These are phyloP conservation scores for Dilophus febrilis DNA, from an alignment of 2,888 invertebrate species.

Conservation along the genomic window DNA sequence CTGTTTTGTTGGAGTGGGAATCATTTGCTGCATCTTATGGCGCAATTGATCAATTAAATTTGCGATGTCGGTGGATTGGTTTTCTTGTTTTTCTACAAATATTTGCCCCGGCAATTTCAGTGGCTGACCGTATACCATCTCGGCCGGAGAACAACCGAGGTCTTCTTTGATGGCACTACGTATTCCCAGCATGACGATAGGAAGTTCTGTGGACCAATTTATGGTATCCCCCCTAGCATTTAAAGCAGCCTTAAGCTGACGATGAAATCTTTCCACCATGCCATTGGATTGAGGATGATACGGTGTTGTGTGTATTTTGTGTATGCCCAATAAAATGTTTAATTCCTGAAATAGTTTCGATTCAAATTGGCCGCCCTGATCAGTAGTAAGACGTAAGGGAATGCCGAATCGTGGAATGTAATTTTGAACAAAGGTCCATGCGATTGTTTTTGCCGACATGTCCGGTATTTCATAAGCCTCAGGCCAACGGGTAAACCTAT, in stretches of 20 bases:
- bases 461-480: slow-evolving; percentile 13
- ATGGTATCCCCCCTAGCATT: background rate
- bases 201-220: background rate
- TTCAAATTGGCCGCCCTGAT: no score
- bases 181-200: background rate
- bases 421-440: slow-evolving; percentile 4
- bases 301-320: slow-evolving; percentile 6
- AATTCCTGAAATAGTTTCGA: background rate
- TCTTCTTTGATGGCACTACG: background rate
- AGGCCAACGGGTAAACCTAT: slow-evolving; percentile 14
- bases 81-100: no score
- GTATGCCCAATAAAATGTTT: background rate
- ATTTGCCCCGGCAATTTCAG: background rate
- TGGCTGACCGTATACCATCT: background rate
- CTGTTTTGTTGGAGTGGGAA: no score
- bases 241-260: slow-evolving; percentile 4
- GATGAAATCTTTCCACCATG: no score
- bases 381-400: slow-evolving; percentile 8
- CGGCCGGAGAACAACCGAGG: background rate
- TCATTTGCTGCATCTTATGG: no score
- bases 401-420: slow-evolving; percentile 9
- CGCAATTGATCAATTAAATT: no score
- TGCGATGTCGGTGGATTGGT: no score
- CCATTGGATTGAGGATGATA: no score
- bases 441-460: slow-evolving; percentile 10